Conservation (phyloP, 2,888 invertebrate species). For the Frankliniella intonsa region DNA sequence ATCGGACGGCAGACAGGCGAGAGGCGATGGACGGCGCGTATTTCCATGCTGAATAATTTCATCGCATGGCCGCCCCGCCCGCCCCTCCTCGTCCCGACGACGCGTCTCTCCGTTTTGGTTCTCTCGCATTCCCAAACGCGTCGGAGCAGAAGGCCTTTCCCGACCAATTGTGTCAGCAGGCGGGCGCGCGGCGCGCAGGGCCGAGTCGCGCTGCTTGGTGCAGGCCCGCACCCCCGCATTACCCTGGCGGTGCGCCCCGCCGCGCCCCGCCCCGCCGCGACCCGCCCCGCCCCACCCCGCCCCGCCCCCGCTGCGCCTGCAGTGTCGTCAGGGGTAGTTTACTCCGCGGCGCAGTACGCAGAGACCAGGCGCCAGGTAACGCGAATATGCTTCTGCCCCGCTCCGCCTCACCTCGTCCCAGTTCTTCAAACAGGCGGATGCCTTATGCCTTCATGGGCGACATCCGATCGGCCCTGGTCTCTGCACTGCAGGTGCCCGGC, state of each 20-base stretch:
- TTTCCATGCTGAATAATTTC: not conserved
- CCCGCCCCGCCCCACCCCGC: too few species aligned
- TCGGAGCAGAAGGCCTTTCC: not conserved
- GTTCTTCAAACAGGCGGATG: too few species aligned
- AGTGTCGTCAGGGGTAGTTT: not conserved
- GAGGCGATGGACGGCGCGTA: not conserved
- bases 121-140: not conserved
- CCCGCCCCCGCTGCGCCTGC: not conserved
- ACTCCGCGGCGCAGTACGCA: not conserved
- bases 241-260: not conserved
- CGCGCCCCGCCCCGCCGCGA: too few species aligned
- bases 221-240: not conserved
- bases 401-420: too few species aligned
- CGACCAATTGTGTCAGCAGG: not conserved
- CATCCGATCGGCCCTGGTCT: too few species aligned
- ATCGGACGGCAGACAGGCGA: too few species aligned
- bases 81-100: not conserved
- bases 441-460: too few species aligned
- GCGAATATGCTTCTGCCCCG: too few species aligned
- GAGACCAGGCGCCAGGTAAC: too few species aligned
- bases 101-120: slow-evolving; percentile 16
- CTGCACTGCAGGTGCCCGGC: too few species aligned
- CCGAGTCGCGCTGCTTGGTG: not conserved
- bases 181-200: not conserved
- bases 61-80: not conserved